Evolutionary conservation across 2,797 vertebrate genomes (phyloP), one percentile per base, ranked within the genome.

Genomic region (Uromys caudimaculatus): DNA sequence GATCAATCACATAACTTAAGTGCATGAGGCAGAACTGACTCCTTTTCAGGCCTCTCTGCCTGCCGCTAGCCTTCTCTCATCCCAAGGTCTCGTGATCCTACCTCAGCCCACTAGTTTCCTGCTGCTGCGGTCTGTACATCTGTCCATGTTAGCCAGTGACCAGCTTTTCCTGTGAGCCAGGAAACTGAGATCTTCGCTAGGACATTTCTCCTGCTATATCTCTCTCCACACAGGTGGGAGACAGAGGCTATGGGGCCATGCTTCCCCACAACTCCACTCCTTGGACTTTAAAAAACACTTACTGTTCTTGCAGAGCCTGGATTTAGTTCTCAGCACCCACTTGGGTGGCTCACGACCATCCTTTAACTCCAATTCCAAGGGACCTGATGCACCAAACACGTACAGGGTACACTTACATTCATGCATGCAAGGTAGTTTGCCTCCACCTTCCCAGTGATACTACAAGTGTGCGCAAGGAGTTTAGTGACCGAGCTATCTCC

Each of bases 81-180:
- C 41, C 64, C 11, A 0, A 5, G 27, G 8, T 47, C 1, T 35
- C 17, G 1, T 2, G 0, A 0, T 54, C 32, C n/a, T 44, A 24
- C 35, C 27, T 79, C 8, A 8, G 35, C 90, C 27, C 4, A 9
- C 47, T 17, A 3, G 10, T 17, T 10, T 64, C 41, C 32, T 79
- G 27, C 38, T 24, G 58, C 50, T 10, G 3, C 0, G 6, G 6
- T 47, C n/a, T 73, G 16, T 14, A n/a, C 4, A 17, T 38, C 27
- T 56, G 3, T 13, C 3, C 2, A 29, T 41, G 47, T 4, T 21
- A 24, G 4, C 8, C 13, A 41, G 58, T 5, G 47, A 32, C 44
- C 64, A 44, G 21, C 54, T 60, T 91, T 23, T 29, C 21, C 38
- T 24, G 29, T 35, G 14, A n/a, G 67, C 12, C 21, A n/a, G 41